phyloP scores from a whole-genome alignment of 2,888 invertebrate species.

The Cybosia mesomella region DNA sequence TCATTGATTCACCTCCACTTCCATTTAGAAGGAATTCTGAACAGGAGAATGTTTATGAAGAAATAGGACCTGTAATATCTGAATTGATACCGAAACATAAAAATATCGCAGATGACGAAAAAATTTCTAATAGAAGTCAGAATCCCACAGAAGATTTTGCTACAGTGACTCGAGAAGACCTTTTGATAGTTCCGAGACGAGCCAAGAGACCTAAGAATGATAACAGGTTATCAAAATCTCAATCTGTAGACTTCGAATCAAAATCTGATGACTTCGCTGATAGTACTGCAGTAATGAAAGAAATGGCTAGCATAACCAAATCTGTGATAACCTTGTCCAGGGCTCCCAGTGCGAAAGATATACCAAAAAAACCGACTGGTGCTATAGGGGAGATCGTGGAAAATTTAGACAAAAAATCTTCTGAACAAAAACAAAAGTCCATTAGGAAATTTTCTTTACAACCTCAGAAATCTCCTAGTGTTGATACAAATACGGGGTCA shows the following conservation, averaged over 20 bases:
- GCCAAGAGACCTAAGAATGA: slow-evolving; percentile 74
- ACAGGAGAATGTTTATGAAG: slow-evolving; percentile 79
- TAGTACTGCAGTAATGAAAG: slow-evolving; percentile 51
- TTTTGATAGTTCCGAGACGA: slow-evolving; percentile 77
- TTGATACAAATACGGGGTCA: slow-evolving; percentile 69
- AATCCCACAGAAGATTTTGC: slow-evolving; percentile 63
- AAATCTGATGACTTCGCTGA: slow-evolving; percentile 27
- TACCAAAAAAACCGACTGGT: slow-evolving; percentile 58
- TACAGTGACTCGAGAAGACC: slow-evolving; percentile 70
- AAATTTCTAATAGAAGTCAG: slow-evolving; percentile 67
- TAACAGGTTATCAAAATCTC: slow-evolving; percentile 42
- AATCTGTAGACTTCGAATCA: slow-evolving; percentile 33
- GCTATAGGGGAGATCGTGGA: slow-evolving; percentile 65
- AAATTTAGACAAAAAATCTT: slow-evolving; percentile 63
- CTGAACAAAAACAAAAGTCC: slow-evolving; percentile 54
- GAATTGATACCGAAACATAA: slow-evolving; percentile 54
- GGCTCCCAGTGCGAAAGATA: slow-evolving; percentile 74
- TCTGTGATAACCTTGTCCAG: slow-evolving; percentile 76
- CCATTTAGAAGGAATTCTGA: slow-evolving; percentile 61
- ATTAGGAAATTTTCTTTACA: slow-evolving; percentile 74
- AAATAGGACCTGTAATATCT: slow-evolving; percentile 68
- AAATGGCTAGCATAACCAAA: slow-evolving; percentile 68
- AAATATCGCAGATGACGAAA: slow-evolving; percentile 80
- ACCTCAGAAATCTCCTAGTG: slow-evolving; percentile 57
- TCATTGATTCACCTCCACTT: slow-evolving; percentile 39